phyloP scores from a whole-genome alignment of 2,113 vertebrate genomes.

The Gallinago jamesoni region DNA sequence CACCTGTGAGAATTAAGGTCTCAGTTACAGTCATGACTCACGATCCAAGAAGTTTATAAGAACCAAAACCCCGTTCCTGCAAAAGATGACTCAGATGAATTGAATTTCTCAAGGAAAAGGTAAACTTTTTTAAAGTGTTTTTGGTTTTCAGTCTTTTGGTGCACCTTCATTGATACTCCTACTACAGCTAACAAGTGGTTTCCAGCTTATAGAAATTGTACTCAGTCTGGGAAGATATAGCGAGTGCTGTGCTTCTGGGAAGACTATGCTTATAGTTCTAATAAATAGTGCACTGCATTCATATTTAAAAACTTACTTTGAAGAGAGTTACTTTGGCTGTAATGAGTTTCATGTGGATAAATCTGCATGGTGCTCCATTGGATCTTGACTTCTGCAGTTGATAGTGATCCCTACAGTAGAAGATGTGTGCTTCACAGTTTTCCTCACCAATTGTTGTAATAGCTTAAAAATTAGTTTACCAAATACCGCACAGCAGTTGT shows the following conservation, averaged over 20 bases:
- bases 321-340: not conserved
- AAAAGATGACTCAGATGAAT: not conserved
- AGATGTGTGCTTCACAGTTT: not conserved
- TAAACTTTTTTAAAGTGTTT: not conserved
- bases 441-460: not conserved
- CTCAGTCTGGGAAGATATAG: not conserved
- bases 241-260: not conserved
- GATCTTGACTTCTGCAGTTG: not conserved
- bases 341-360: not conserved
- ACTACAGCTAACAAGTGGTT: not conserved
- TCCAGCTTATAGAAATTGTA: not conserved
- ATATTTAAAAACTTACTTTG: not conserved
- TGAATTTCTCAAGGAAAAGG: not conserved
- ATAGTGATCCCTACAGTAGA: not conserved
- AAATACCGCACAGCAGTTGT: not conserved
- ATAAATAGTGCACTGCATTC: not conserved
- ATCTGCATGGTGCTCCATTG: not conserved
- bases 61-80: not conserved
- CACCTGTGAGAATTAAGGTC: not conserved
- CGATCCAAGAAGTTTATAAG: not conserved
- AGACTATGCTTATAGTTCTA: not conserved
- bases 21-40: not conserved
- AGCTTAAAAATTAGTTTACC: not conserved
- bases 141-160: not conserved
- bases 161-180: not conserved